These are phyloP conservation scores for Drosophila ogumai DNA, from an alignment of 1,140 invertebrate genomes.

Conservation along the genomic window DNA sequence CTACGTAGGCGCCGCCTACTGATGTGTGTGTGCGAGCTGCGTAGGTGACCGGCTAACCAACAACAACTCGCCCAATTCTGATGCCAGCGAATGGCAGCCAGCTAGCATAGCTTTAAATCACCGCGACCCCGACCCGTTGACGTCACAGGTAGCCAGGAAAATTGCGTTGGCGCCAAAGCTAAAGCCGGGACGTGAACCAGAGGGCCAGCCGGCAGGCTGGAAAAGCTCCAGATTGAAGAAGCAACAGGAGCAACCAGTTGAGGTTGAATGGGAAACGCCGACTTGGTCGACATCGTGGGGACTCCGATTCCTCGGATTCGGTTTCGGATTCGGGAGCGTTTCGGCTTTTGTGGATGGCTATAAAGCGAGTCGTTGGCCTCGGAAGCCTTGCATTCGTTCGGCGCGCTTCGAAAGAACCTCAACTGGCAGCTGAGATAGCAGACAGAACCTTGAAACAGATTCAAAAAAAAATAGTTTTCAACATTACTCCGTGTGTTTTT, in stretches of 20 bases:
- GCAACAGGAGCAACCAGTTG: conserved; percentile 77
- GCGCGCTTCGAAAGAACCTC: conserved; percentile 69
- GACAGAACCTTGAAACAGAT: conserved; percentile 10
- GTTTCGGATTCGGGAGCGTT: conserved; percentile 14
- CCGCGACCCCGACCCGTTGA: conserved; percentile 56
- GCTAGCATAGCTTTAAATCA: conserved; percentile 66
- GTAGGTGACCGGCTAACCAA: conserved; percentile 51
- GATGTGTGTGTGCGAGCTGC: conserved; percentile 54
- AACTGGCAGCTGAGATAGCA: conserved; percentile 33
- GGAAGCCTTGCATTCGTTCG: conserved; percentile 64
- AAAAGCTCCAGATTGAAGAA: conserved; percentile 63
- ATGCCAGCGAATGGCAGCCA: conserved; percentile 72
- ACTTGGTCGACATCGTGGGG: conserved; percentile 5
- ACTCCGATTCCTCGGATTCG: conserved; percentile 8
- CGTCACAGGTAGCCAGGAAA: conserved; percentile 47
- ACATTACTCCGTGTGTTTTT: conserved; percentile 19
- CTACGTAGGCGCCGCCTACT: conserved; percentile 70
- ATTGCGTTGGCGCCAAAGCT: conserved; percentile 51
- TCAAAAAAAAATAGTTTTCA: conserved; percentile 44
- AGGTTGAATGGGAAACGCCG: conserved; percentile 55
- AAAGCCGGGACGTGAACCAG: conserved; percentile 53
- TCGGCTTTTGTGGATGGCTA: conserved; percentile 60
- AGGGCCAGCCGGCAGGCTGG: conserved; percentile 3
- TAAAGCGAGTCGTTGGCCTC: conserved; percentile 66
- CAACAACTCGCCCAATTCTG: conserved; percentile 50